Evolutionary conservation across 2,113 vertebrate genomes (phyloP), one percentile per base, ranked within the genome.

Genomic region (Pitta sordida): DNA sequence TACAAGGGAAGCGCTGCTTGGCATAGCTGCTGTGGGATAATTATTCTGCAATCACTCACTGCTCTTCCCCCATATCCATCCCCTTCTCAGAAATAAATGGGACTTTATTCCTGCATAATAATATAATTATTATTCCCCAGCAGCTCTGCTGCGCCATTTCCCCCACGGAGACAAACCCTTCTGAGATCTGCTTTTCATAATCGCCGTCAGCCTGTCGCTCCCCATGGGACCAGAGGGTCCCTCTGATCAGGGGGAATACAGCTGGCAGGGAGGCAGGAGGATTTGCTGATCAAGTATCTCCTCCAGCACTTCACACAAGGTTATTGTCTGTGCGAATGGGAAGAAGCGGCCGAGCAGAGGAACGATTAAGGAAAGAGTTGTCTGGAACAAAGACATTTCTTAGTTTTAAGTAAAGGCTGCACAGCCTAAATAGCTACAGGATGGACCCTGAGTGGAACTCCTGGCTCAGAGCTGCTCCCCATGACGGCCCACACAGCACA

Each of bases 31-130:
- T 70, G 23, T 27, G 32, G 39, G 85, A 53, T 76, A 44, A 80
- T 88, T 55, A 18, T 80, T 34, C 79, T 53, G n/a, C 75, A 58
- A 0, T 55, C 65, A 39, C 63, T 71, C 69, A 3, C 43, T 11
- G 11, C 52, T 87, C 86, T 94, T 71, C 62, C 34, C 36, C 37
- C 65, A 21, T 37, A 32, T 6, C 64, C 62, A 52, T 36, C 20
- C 36, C 44, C 41, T 68, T 62, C 74, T 60, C 74, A 62, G 77
- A 82, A 90, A 96, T 60, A 82, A 96, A 90, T 2, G 18, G 39
- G 87, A 52, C 87, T 87, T 88, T 91, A 87, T 94, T 89, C 84
- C 69, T 48, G 49, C 75, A 82, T 60, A 84, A 90, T 73, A 90
- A 71, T 90, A 39, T 11, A 60, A 78, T 75, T 41, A 44, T 86